Base-by-base conservation (phyloP, 2,888 invertebrate species). In the Ephialtes manifestator region DNA sequence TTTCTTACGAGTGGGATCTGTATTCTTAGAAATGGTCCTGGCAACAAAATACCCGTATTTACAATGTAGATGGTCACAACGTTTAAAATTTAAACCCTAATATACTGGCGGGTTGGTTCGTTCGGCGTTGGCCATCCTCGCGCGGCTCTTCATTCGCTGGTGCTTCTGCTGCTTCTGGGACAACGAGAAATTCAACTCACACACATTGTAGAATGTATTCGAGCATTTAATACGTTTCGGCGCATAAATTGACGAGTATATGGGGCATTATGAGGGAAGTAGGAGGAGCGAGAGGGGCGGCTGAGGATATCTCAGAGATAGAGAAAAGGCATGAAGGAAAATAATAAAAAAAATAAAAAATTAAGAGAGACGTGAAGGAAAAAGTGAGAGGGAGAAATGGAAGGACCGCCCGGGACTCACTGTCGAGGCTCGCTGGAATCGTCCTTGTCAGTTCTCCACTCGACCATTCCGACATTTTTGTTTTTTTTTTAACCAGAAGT, bases 241-340 rank as follows among this genome's bases (percentile, higher is more conserved):
- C 89, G 92, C 93, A 93, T 93, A 93, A 93, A 93, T 93, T 93
- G 92, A 86, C 87, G 89, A 93, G 90, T 93, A 93, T 93, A 93
- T 92, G 93, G 92, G 93, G 92, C 92, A 91, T 92, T 92, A 92
- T 90, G 90, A 92, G 90, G 85, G 63, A 83, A 85, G 86, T 85
- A 83, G 86, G 87, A 85, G 88, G 88, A 83, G 87, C 87, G 87
- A 85, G 83, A 70, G 68, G 85, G 77, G 74, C 72, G 67, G 53
- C 71, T 18, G 79, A 72, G 71, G 35, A 60, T 76, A 31, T 39
- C 51, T 31, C 79, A 80, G 76, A 67, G 72, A 67, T 70, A 63
- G 84, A 51, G 71, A 76, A 48, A 48, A 71, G 58, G 48, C 48
- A 70, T 18, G 70, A 51, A 71, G 51, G 13, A 71, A 35, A 58